Evolutionary conservation across 2,888 invertebrate species (phyloP).

Genomic region (Luperina nickerlii): DNA sequence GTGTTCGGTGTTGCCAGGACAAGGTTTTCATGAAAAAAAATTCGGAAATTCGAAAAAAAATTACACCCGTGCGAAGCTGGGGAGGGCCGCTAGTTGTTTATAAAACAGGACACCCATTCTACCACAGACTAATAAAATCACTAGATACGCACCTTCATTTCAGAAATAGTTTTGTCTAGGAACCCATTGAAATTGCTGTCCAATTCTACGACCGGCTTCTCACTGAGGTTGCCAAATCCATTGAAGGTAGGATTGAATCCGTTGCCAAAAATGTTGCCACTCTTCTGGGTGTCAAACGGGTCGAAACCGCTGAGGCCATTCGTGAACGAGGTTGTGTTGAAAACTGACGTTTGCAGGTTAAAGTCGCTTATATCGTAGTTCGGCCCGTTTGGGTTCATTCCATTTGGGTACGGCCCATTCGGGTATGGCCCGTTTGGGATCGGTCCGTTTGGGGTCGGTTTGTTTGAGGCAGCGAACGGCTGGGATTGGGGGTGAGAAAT

Average conservation of each 20-base stretch:
- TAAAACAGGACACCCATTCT: neutral
- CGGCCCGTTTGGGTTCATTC: slow-evolving; percentile 73
- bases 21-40: no score
- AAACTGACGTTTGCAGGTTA: slow-evolving; percentile 86
- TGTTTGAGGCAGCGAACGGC: slow-evolving; percentile 67
- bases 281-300: slow-evolving; percentile 96
- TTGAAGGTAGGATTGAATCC: slow-evolving; percentile 84
- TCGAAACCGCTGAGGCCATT: slow-evolving; percentile 91
- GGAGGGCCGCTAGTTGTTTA: no score
- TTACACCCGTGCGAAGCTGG: no score
- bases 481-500: slow-evolving; percentile 44
- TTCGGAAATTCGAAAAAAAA: no score
- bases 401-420: slow-evolving; percentile 35
- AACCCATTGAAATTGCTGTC: slow-evolving; percentile 93
- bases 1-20: no score
- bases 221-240: slow-evolving; percentile 87
- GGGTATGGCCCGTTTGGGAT: slow-evolving; percentile 35
- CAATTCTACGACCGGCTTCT: slow-evolving; percentile 86
- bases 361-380: slow-evolving; percentile 88
- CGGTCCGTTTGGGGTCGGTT: slow-evolving; percentile 72
- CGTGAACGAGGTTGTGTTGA: slow-evolving; percentile 81
- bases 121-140: slow-evolving; percentile 11
- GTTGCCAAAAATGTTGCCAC: slow-evolving; percentile 84
- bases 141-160: slow-evolving; percentile 93
- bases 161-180: slow-evolving; percentile 95